A percentile compares a stretch with the other conserved stretches of the same genome.
phyloP scores from a whole-genome alignment of 2,888 invertebrate species.

The Petrolisthes cinctipes region DNA sequence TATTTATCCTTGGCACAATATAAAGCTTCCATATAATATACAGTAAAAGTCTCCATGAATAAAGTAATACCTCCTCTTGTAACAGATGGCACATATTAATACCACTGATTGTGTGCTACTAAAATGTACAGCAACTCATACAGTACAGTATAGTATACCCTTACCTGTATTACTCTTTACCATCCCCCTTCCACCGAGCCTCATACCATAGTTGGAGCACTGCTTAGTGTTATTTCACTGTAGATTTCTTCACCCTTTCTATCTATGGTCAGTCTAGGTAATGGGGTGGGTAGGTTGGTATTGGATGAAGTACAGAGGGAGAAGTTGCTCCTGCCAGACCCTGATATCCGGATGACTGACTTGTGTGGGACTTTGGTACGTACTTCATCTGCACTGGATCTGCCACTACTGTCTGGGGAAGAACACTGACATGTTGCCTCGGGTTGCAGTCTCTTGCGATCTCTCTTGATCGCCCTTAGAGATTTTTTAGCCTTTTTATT shows the following conservation, averaged over 20 bases:
- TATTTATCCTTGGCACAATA: too few species aligned
- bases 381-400: neutral
- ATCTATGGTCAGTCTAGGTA: conserved; percentile 33
- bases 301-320: neutral
- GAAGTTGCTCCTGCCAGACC: neutral
- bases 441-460: conserved; percentile 17
- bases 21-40: too few species aligned
- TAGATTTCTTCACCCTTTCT: conserved; percentile 43
- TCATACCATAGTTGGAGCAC: conserved; percentile 44
- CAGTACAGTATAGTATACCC: too few species aligned
- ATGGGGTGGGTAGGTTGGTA: conserved; percentile 20
- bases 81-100: too few species aligned
- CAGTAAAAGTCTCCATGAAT: too few species aligned
- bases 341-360: conserved; percentile 36
- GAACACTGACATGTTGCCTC: neutral
- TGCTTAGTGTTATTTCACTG: conserved; percentile 38
- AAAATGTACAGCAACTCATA: too few species aligned
- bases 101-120: too few species aligned
- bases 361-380: conserved; percentile 29
- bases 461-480: conserved; percentile 35
- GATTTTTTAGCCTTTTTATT: conserved; percentile 46
- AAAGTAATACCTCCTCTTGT: too few species aligned
- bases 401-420: neutral
- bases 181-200: neutral
- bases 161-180: too few species aligned